These are phyloP conservation scores for Zonotrichia leucophrys DNA, from an alignment of 2,113 vertebrate genomes.

Conservation along the genomic window DNA sequence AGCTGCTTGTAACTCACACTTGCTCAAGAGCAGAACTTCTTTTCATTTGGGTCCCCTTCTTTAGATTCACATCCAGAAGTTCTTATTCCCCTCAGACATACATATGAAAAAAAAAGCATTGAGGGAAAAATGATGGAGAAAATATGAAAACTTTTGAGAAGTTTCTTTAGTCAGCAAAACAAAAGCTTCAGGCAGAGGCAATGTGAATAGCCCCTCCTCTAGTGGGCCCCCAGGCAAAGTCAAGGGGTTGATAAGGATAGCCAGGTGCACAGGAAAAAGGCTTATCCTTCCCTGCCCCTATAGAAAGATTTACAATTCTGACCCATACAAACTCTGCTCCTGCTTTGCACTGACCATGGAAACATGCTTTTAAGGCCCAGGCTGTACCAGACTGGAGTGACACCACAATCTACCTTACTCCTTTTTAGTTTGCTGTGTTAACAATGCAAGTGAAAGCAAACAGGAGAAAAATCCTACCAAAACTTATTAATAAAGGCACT, in stretches of 20 bases:
- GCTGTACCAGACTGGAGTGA: not conserved
- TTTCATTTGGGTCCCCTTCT: not conserved
- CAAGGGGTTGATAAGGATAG: not conserved
- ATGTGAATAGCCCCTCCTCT: not conserved
- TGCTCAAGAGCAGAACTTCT: not conserved
- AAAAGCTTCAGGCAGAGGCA: not conserved
- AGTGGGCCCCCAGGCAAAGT: not conserved
- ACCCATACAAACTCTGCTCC: not conserved
- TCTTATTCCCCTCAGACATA: not conserved
- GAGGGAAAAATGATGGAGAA: not conserved
- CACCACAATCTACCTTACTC: not conserved
- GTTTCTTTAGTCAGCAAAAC: not conserved
- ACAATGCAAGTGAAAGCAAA: not conserved
- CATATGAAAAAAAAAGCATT: not conserved
- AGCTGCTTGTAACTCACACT: not conserved
- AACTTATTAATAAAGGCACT: not conserved
- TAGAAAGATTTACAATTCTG: not conserved
- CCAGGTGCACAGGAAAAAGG: not conserved
- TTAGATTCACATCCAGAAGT: not conserved
- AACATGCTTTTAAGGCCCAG: not conserved
- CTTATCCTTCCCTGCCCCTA: not conserved
- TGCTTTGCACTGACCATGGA: not conserved
- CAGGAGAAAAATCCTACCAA: not conserved
- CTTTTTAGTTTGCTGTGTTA: not conserved
- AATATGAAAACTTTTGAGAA: not conserved